Evolutionary conservation across 1,140 invertebrate species (phyloP).

Genomic region (Palaemon carinicauda): DNA sequence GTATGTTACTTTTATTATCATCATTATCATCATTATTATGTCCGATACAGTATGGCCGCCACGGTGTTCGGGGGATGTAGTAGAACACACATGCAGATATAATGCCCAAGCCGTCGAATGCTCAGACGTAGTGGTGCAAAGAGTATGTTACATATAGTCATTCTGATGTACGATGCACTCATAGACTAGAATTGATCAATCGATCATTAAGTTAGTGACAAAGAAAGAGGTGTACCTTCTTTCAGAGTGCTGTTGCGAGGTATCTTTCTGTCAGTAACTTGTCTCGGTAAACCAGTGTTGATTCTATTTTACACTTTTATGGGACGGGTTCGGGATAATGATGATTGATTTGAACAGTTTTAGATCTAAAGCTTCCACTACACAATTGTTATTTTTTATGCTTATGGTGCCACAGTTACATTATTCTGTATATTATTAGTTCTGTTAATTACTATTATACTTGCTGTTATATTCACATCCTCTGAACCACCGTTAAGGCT

Average conservation of each 20-base stretch:
- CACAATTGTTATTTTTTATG: too few species aligned
- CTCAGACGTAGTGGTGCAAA: conserved; percentile 27
- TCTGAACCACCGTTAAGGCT: conserved; percentile 32
- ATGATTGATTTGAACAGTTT: too few species aligned
- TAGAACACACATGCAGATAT: conserved; percentile 5
- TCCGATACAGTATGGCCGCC: conserved; percentile 45
- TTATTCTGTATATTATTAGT: not conserved
- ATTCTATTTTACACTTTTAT: too few species aligned
- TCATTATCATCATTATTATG: conserved; percentile 42
- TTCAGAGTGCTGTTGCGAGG: too few species aligned
- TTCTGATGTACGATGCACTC: not conserved
- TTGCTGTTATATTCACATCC: conserved; percentile 21
- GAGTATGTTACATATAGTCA: conserved; percentile 21
- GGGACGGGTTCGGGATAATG: too few species aligned
- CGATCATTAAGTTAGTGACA: too few species aligned
- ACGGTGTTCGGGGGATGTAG: conserved; percentile 37
- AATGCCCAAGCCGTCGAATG: conserved; percentile 20
- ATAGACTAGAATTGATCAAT: too few species aligned
- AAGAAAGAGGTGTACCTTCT: too few species aligned
- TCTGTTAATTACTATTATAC: not conserved
- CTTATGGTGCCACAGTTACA: not conserved
- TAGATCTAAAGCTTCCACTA: too few species aligned
- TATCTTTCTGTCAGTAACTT: too few species aligned
- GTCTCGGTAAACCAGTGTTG: too few species aligned
- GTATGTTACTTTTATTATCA: conserved; percentile 26